phyloP scores from a whole-genome alignment of 2,113 vertebrate species.

The Ptilonorhynchus violaceus region DNA sequence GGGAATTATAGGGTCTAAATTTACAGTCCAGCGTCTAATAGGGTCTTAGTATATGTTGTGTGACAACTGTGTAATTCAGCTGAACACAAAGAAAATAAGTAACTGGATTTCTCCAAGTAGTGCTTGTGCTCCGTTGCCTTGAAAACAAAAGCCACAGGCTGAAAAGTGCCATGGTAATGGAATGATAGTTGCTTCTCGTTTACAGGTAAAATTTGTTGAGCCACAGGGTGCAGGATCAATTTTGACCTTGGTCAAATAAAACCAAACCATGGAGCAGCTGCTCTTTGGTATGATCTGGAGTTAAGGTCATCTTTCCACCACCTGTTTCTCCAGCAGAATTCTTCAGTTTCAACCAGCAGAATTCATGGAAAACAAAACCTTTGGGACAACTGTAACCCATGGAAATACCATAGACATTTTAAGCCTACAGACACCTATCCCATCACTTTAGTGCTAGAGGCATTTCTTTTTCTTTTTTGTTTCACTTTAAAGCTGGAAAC shows the following conservation, averaged over 20 bases:
- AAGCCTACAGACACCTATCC: neutral
- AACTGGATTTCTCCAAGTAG: neutral
- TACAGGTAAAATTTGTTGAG: neutral
- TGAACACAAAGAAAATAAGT: neutral
- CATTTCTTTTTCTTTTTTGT: neutral
- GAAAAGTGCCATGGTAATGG: neutral
- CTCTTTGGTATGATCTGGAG: neutral
- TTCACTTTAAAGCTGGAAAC: neutral
- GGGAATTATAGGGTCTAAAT: neutral
- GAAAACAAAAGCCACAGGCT: neutral
- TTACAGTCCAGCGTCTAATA: neutral
- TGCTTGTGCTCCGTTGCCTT: neutral
- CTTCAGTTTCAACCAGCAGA: neutral
- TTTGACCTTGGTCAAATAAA: neutral
- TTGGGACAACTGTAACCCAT: neutral
- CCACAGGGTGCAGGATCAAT: accelerated
- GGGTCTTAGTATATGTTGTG: neutral
- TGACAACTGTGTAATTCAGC: neutral
- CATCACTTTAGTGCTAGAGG: neutral
- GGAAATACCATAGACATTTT: neutral
- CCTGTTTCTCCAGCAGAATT: neutral
- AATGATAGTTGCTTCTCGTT: neutral
- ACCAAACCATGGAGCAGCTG: neutral
- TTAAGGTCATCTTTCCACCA: neutral
- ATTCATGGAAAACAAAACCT: neutral